A percentile compares a stretch with the other conserved stretches of the same genome.
These are phyloP conservation scores for Elaphurus davidianus DNA, from an alignment of 2,113 vertebrate species.

Conservation along the genomic window DNA sequence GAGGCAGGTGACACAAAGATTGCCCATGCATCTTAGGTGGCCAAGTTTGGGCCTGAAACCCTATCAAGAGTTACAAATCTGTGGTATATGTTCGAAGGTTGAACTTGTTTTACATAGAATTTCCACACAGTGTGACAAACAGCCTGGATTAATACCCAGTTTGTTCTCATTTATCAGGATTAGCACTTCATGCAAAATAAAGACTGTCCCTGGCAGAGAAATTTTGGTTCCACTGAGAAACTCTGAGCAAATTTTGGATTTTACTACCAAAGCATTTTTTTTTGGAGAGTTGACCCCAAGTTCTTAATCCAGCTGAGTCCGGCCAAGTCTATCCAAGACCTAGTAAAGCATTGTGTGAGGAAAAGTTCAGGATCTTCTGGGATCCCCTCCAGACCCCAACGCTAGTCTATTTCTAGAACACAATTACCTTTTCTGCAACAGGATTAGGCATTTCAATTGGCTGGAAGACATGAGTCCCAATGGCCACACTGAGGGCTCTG, in stretches of 20 bases:
- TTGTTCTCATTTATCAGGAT: not conserved
- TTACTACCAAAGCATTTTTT: not conserved
- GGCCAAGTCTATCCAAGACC: not conserved
- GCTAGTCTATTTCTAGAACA: not conserved
- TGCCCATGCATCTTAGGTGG: not conserved
- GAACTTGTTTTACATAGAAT: not conserved
- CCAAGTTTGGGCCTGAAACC: not conserved
- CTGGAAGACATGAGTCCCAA: constrained; percentile 77
- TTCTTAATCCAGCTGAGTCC: not conserved
- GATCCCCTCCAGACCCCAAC: not conserved
- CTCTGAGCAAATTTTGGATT: not conserved
- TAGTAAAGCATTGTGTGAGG: not conserved
- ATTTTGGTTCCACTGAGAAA: not conserved
- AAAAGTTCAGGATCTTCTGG: not conserved
- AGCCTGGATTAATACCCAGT: not conserved
- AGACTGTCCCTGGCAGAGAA: not conserved
- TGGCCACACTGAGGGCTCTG: constrained; percentile 87
- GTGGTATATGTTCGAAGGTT: not conserved
- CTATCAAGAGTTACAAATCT: not conserved
- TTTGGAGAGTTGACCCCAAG: not conserved
- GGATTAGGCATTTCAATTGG: constrained; percentile 37
- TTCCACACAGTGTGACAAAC: not conserved
- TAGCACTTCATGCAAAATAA: not conserved
- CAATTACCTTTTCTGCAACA: constrained; percentile 54
- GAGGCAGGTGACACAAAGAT: not conserved